phyloP scores from a whole-genome alignment of 2,888 invertebrate species.

The Andrena haemorrhoa region DNA sequence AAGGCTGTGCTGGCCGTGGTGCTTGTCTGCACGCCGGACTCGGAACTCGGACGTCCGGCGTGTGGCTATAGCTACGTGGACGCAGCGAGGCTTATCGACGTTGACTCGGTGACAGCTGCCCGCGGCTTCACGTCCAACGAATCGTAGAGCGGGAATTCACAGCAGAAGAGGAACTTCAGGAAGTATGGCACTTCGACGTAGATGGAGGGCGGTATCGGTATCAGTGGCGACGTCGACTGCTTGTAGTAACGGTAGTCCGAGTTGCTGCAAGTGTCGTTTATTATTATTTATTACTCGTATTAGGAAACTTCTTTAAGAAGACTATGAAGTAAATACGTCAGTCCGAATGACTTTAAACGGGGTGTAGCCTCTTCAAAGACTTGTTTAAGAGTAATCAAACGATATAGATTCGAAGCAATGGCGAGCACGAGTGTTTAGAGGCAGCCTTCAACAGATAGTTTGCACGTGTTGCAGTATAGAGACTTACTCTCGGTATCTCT shows the following conservation, averaged over 20 bases:
- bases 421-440: neutral
- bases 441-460: neutral
- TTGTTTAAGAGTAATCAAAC: conserved; percentile 29
- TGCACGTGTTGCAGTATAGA: neutral
- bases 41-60: conserved; percentile 82
- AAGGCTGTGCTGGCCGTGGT: conserved; percentile 75
- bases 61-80: conserved; percentile 90
- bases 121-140: conserved; percentile 89
- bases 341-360: too few species aligned
- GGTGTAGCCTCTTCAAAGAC: too few species aligned
- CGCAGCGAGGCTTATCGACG: conserved; percentile 89
- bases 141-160: conserved; percentile 95
- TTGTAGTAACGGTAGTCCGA: conserved; percentile 95
- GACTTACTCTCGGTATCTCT: conserved; percentile 93
- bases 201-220: conserved; percentile 94
- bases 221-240: conserved; percentile 94
- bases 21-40: conserved; percentile 75
- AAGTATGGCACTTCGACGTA: conserved; percentile 95
- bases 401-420: neutral
- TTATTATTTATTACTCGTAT: neutral
- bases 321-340: too few species aligned
- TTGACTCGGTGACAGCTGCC: conserved; percentile 89
- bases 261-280: conserved; percentile 86
- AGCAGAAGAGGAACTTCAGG: conserved; percentile 93
- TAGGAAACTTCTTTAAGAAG: too few species aligned